Conservation (phyloP, 2,888 invertebrate species). For the Drosophila aldrichi region DNA sequence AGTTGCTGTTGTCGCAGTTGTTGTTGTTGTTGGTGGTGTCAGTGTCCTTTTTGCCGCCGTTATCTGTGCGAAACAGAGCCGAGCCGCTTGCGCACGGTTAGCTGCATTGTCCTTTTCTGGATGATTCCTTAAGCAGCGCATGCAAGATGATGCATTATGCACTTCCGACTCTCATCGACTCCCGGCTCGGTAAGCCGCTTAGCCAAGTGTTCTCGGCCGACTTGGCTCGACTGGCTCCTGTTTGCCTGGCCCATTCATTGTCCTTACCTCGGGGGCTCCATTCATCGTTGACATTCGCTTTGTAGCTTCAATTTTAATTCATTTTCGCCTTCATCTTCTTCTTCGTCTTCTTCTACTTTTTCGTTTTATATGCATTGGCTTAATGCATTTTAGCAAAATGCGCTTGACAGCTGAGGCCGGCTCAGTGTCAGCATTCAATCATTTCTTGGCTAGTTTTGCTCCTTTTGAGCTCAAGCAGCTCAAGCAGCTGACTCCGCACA, state of each 20-base stretch:
- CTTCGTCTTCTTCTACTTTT: background rate
- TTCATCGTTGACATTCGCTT: slow-evolving; percentile 45
- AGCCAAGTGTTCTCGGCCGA: slow-evolving; percentile 66
- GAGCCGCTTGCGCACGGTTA: slow-evolving; percentile 84
- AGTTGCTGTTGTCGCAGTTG: background rate
- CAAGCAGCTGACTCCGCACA: slow-evolving; percentile 55
- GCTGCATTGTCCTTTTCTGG: slow-evolving; percentile 76
- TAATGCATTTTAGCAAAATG: slow-evolving; percentile 65
- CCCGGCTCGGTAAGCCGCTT: slow-evolving; percentile 63
- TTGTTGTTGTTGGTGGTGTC: slow-evolving; percentile 20
- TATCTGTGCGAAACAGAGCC: slow-evolving; percentile 73
- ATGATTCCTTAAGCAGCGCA: slow-evolving; percentile 45
- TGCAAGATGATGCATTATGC: slow-evolving; percentile 78
- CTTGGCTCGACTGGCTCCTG: slow-evolving; percentile 29
- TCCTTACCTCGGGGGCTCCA: slow-evolving; percentile 34
- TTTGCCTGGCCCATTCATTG: slow-evolving; percentile 20
- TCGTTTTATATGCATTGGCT: slow-evolving; percentile 36
- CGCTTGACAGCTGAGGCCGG: slow-evolving; percentile 72
- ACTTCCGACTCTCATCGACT: slow-evolving; percentile 59
- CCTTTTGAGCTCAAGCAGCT: slow-evolving; percentile 18
- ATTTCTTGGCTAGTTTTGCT: slow-evolving; percentile 47
- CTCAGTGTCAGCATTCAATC: slow-evolving; percentile 67
- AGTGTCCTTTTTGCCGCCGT: slow-evolving; percentile 82
- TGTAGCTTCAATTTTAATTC: slow-evolving; percentile 15
- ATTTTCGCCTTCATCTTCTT: background rate